Evolutionary conservation across 2,113 vertebrate species (phyloP).

Genomic region (Rhinolophus ferrumequinum): DNA sequence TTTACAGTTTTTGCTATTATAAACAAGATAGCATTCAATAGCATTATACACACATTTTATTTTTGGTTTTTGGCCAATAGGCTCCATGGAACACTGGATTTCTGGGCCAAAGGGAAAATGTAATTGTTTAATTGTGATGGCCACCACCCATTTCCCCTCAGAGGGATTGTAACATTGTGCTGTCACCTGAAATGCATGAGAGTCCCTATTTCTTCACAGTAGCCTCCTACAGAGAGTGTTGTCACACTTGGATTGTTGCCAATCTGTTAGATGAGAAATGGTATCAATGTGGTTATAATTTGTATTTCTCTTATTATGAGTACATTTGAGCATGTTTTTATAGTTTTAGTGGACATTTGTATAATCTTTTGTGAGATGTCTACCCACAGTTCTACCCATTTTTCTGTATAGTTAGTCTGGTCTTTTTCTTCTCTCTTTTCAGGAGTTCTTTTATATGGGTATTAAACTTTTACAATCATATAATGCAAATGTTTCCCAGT

Average conservation of each 20-base stretch:
- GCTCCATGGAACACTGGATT: not conserved
- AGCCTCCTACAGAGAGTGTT: not conserved
- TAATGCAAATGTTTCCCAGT: not conserved
- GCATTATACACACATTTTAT: not conserved
- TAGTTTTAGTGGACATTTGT: not conserved
- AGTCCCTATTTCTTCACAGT: not conserved
- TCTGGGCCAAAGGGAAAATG: not conserved
- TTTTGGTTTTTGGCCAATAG: not conserved
- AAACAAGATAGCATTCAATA: not conserved
- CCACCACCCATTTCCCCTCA: not conserved
- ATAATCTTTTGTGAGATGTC: not conserved
- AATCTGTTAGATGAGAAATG: not conserved
- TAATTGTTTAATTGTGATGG: not conserved
- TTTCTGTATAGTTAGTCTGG: not conserved
- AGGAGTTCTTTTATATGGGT: not conserved
- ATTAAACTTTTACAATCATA: not conserved
- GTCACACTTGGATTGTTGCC: not conserved
- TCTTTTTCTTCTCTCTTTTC: not conserved
- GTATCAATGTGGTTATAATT: not conserved
- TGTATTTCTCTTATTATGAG: not conserved
- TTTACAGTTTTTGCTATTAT: not conserved
- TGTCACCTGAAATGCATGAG: not conserved
- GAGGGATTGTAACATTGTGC: not conserved
- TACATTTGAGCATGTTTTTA: not conserved
- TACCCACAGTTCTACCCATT: not conserved